Evolutionary conservation across 2,888 invertebrate genomes (phyloP).

Genomic region (Tanypteryx hageni): DNA sequence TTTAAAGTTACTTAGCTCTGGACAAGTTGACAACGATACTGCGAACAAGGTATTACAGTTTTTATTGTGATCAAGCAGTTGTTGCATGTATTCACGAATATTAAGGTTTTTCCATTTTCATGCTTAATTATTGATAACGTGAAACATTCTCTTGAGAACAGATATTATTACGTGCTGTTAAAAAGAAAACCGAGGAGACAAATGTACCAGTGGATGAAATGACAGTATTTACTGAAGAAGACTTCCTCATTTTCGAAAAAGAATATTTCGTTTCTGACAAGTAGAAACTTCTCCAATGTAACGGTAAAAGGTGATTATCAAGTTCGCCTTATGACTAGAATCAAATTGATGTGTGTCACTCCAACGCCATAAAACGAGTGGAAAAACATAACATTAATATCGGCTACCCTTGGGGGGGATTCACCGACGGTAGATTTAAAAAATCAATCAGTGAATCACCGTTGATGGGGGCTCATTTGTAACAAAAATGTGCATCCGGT

Average conservation of each 20-base stretch:
- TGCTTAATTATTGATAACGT: neutral
- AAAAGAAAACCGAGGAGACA: conserved; percentile 74
- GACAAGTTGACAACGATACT: neutral
- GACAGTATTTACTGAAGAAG: conserved; percentile 84
- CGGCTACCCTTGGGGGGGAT: too few species aligned
- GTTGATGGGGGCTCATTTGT: too few species aligned
- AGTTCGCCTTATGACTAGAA: too few species aligned
- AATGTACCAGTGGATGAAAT: conserved; percentile 69
- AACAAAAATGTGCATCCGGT: too few species aligned
- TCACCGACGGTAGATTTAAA: too few species aligned
- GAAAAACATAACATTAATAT: too few species aligned
- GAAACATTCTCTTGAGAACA: conserved; percentile 59
- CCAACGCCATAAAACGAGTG: too few species aligned
- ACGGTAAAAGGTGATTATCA: neutral
- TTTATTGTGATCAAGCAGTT: neutral
- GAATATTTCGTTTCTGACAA: conserved; percentile 78
- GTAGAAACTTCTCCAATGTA: neutral
- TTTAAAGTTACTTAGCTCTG: neutral
- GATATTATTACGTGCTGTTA: conserved; percentile 71
- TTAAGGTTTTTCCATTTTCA: neutral
- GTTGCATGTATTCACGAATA: neutral
- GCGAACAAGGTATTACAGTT: neutral
- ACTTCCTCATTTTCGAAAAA: conserved; percentile 82
- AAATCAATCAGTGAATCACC: too few species aligned
- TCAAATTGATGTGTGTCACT: too few species aligned